Base-by-base conservation (phyloP, 2,797 vertebrate species). In the Phalloptychus januarius region DNA sequence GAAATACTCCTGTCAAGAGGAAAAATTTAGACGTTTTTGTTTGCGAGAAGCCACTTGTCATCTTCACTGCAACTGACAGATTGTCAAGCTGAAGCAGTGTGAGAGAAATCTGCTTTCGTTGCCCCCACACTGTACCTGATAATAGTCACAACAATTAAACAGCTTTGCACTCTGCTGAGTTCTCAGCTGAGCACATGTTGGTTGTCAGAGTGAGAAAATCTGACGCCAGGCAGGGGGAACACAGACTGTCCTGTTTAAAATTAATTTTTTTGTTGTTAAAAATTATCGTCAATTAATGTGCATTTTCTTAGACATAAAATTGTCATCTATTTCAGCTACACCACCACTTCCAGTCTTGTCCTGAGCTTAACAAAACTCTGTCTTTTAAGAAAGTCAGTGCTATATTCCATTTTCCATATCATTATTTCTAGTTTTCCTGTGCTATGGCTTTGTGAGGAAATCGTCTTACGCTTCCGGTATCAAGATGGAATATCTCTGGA, bases 101-200 rank as follows among this genome's bases (percentile, higher is more conserved):
- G 76, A 76, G 33, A 85, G n/a, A 79, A 38, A 86, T 84, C 52
- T 74, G 71, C 54, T 86, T 83, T 88, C 87, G 82, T 74, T 44
- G 72, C 56, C 63, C 36, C 69, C 23, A 31, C 72, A 42, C 31
- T 77, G 80, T 80, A 81, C 71, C 81, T 88, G 80, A n/a, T 88
- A 86, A 86, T 48, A 86, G 61, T 80, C 79, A 72, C 70, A 85
- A 87, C 79, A 88, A 87, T 91, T 84, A 91, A 84, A 86, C 79
- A 85, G 78, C 74, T 86, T 76, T 86, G 44, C 75, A 70, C 79
- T 79, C 50, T 2, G 46, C 65, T 23, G 73, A 42, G 40, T 63
- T 45, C 63, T 85, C 40, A 31, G 69, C 67, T 76, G 71, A 75
- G 20, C 83, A 75, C 71, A 77, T 36, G 63, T 76, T 78, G 78